These are phyloP conservation scores for Nephotettix cincticeps DNA, from an alignment of 1,140 invertebrate species.

Conservation along the genomic window DNA sequence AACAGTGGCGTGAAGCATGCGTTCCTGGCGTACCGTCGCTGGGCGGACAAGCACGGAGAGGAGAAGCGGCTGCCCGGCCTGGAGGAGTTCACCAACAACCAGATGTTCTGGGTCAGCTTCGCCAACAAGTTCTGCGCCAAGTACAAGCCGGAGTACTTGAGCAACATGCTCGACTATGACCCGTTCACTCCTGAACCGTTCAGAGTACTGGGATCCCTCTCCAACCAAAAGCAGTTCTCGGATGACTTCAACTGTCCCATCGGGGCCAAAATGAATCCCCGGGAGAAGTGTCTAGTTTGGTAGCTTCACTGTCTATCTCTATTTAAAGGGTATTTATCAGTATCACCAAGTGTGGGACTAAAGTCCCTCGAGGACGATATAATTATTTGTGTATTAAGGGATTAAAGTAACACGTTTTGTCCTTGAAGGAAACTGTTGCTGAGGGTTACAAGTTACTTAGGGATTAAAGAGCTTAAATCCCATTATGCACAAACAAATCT, in stretches of 20 bases:
- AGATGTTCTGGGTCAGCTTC: constrained; percentile 66
- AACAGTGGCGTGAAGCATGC: constrained; percentile 63
- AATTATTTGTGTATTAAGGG: no score
- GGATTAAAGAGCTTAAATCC: no score
- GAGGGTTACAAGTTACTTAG: no score
- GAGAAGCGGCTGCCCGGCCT: constrained; percentile 52
- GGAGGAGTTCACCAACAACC: constrained; percentile 42
- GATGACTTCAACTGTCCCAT: constrained; percentile 80
- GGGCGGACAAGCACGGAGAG: constrained; percentile 38
- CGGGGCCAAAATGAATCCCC: constrained; percentile 82
- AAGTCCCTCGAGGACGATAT: no score
- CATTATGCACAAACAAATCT: no score
- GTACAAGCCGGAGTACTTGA: constrained; percentile 26
- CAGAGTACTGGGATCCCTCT: constrained; percentile 84
- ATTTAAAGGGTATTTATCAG: no score
- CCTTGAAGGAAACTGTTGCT: no score
- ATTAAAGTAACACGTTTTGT: no score
- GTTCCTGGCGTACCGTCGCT: constrained; percentile 54
- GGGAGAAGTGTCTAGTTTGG: constrained; percentile 80
- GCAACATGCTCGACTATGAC: background rate
- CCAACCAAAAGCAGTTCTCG: constrained; percentile 84
- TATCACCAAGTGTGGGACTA: no score
- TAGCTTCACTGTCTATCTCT: no score
- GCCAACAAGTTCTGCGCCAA: constrained; percentile 64
- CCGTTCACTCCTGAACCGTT: constrained; percentile 71